phyloP scores from a whole-genome alignment of 2,113 vertebrate genomes.

The Orientallactaga bullata region DNA sequence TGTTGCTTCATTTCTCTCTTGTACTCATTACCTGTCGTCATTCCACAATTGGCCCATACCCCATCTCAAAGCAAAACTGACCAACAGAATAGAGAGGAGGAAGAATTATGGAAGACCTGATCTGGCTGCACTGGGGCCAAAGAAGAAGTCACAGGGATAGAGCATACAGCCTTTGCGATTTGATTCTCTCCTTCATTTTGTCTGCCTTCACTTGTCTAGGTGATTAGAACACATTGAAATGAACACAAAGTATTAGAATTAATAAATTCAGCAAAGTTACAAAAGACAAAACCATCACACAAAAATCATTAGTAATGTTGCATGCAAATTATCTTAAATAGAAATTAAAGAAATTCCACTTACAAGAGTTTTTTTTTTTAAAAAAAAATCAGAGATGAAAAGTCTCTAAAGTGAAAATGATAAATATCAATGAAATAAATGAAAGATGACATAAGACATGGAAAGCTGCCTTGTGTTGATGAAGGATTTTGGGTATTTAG shows the following conservation, averaged over 20 bases:
- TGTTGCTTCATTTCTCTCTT: background rate
- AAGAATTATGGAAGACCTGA: background rate
- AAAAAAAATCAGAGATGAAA: too few species aligned
- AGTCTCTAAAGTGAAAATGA: background rate
- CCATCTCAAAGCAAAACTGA: background rate
- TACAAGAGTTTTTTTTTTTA: background rate
- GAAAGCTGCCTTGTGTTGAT: too few species aligned
- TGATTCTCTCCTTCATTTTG: background rate
- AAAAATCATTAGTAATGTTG: background rate
- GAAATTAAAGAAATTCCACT: background rate
- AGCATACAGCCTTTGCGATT: background rate
- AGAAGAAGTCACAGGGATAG: background rate
- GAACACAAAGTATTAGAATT: background rate
- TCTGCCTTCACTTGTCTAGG: background rate
- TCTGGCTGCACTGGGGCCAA: background rate
- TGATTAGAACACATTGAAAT: background rate
- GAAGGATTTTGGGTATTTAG: too few species aligned
- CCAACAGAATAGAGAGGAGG: background rate
- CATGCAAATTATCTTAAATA: background rate
- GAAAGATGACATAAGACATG: too few species aligned
- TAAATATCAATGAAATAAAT: background rate
- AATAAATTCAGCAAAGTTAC: background rate
- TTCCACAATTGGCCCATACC: background rate
- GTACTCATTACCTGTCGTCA: background rate
- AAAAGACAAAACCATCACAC: background rate